Evolutionary conservation across 1,140 invertebrate genomes (phyloP), one percentile per base, ranked within the genome.

Genomic region (Thereuonema tuberculata): DNA sequence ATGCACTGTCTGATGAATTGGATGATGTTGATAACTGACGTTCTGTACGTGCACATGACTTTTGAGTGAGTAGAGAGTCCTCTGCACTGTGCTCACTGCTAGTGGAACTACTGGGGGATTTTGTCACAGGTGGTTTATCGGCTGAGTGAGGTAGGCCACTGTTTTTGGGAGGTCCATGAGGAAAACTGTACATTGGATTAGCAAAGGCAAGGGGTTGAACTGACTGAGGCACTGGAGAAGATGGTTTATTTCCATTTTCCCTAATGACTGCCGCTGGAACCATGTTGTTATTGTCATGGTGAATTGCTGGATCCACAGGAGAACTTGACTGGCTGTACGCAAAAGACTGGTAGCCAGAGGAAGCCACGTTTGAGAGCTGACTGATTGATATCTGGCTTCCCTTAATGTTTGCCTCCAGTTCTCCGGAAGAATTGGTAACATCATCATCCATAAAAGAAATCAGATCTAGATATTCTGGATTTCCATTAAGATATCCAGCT

Each of bases 301-400:
- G 58, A 28, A 72, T 70, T 5, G 76, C 77, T 12, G 84, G 77
- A 68, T 92, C 88, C 1, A 90, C 85, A n/a, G 89, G 88, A 69
- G 87, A 90, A 65, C 84, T 89, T 60, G 87, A 90, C 70, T 90
- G 88, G 67, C 87, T 91, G 70, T 89, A 90, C 3, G 87, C 87
- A 67, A 91, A 89, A 66, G 88, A 91, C 72, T 93, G 89, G 70
- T 93, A 93, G 1, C 89, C 89, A 1, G 87, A 91, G 24, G 87
- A 89, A 1, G 86, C 87, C 57, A 88, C 84, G 61, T 86, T 87
- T 21, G 85, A 88, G 31, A 87, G 69, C 59, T 86, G 86, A 61
- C 86, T 86, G 59, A 91, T 87, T 1, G 86, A 87, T 1, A 82
- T 78, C 66, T 85, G 83, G 50, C 82, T 84, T 31, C 82, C 68